Conservation (phyloP, 2,797 vertebrate species). For the Nyctalus aviator region DNA sequence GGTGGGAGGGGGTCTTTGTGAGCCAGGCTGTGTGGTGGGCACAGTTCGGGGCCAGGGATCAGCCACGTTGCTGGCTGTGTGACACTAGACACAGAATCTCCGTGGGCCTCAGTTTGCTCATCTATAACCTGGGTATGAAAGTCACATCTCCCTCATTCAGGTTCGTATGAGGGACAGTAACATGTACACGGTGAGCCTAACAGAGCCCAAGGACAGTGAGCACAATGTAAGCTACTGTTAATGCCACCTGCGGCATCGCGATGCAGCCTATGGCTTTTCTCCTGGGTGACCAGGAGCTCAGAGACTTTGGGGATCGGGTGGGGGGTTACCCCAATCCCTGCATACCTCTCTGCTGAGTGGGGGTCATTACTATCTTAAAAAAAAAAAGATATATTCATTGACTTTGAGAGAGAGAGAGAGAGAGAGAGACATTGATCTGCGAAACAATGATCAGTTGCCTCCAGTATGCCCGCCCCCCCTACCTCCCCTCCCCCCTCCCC, state of each 20-base stretch:
- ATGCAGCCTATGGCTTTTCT: not conserved
- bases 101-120: not conserved
- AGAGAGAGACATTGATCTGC: not conserved
- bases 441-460: not conserved
- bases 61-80: not conserved
- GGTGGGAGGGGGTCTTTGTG: not conserved
- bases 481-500: too few relatives aligned
- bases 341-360: not conserved
- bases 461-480: too few relatives aligned
- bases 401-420: not conserved
- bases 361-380: not conserved
- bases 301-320: not conserved
- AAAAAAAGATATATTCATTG: not conserved
- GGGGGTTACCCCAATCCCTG: too few relatives aligned
- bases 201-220: not conserved
- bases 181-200: not conserved
- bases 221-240: not conserved
- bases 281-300: not conserved
- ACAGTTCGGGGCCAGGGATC: not conserved
- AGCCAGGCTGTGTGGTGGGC: not conserved
- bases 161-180: not conserved
- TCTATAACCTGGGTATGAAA: not conserved
- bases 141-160: not conserved
- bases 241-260: not conserved
- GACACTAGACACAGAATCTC: not conserved